These are phyloP conservation scores for Lacerta viridis DNA, from an alignment of 2,797 vertebrate species.

Conservation along the genomic window DNA sequence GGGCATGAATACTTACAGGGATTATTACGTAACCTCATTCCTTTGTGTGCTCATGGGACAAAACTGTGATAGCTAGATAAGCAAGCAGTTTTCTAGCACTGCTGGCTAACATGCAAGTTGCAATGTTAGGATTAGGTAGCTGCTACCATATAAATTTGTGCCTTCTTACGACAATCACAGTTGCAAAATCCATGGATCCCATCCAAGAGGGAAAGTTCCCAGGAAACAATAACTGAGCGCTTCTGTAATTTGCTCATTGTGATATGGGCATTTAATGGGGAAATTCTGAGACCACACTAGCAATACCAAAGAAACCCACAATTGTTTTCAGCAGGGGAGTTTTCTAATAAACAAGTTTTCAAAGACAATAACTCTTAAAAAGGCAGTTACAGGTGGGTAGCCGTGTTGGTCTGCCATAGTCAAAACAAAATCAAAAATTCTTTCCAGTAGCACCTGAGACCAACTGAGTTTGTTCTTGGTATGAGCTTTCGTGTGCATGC, in stretches of 20 bases:
- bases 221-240: conserved; percentile 8
- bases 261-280: rapidly evolving
- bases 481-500: too few species aligned
- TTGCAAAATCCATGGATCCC: neutral
- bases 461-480: too few species aligned
- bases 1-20: neutral
- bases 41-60: neutral
- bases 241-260: conserved; percentile 17
- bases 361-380: too few species aligned
- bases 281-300: conserved; percentile 21
- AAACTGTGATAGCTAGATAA: neutral
- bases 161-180: conserved; percentile 6
- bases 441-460: too few species aligned
- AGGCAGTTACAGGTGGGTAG: too few species aligned
- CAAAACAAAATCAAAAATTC: too few species aligned
- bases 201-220: conserved; percentile 24
- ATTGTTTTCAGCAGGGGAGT: conserved; percentile 19
- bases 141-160: neutral
- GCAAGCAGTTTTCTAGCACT: neutral
- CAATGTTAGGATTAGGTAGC: neutral
- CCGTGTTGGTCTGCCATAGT: too few species aligned
- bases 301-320: neutral
- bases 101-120: neutral
- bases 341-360: conserved; percentile 30
- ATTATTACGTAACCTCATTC: neutral